Evolutionary conservation across 1,140 invertebrate genomes (phyloP).

Genomic region (Arion vulgaris): DNA sequence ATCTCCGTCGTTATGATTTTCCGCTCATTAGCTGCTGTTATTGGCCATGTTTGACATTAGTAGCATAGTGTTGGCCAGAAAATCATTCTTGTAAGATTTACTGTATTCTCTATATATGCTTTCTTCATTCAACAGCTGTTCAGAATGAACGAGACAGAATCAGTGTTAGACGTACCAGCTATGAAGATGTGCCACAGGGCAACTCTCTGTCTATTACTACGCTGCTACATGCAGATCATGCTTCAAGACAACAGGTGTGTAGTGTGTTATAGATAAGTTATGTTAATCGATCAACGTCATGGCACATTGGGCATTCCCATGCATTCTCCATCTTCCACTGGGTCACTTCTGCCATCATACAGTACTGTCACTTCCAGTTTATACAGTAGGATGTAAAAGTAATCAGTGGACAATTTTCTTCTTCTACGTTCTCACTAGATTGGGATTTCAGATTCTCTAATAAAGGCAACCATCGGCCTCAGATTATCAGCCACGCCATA

Average conservation of each 20-base stretch:
- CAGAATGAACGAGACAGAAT: conserved; percentile 98
- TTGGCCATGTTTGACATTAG: too few relatives aligned
- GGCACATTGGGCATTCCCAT: too few relatives aligned
- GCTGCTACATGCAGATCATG: conserved; percentile 91
- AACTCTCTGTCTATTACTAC: conserved; percentile 89
- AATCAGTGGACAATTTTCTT: not conserved
- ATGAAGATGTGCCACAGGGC: conserved; percentile 86
- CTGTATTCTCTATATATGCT: not conserved
- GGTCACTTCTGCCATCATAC: too few relatives aligned
- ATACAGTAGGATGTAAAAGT: not conserved
- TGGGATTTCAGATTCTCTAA: too few relatives aligned
- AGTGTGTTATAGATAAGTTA: not conserved
- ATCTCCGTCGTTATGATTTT: not conserved
- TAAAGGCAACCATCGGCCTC: too few relatives aligned
- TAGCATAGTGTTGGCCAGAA: not conserved
- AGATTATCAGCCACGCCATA: too few relatives aligned
- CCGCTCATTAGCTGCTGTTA: not conserved
- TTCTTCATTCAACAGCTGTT: conserved; percentile 81
- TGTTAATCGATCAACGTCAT: not conserved
- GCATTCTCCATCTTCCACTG: too few relatives aligned
- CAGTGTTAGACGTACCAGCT: conserved; percentile 91
- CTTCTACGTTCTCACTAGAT: not conserved
- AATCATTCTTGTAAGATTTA: not conserved
- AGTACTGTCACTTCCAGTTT: too few relatives aligned
- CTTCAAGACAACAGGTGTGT: conserved; percentile 84